Base-by-base conservation (phyloP, 2,113 vertebrate genomes). In the Phaethornis superciliosus region DNA sequence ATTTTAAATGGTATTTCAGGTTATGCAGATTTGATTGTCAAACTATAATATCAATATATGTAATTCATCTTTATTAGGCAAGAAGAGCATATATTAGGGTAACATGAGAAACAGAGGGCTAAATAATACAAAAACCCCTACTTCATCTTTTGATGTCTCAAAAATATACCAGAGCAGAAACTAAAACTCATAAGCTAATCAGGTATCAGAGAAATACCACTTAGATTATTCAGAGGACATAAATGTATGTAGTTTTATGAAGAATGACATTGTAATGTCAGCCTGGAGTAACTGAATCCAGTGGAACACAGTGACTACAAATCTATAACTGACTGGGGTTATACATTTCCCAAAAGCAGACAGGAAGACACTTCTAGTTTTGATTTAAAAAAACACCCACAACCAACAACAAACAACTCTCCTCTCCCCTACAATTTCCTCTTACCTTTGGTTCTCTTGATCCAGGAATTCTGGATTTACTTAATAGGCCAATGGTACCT, bases 371-470 rank as follows among this genome's bases (percentile, higher is more conserved):
- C 4, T 51, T 58, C 3, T 56, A 3, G 2, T 49, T 76, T 51
- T 32, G 18, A 21, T 71, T n/a, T n/a, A 28, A 81, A 40, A 42
- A 71, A 54, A 7, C 19, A 19, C 26, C 11, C 42, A 60, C 22
- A 20, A 4, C 4, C n/a, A 60, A 30, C 8, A 64, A n/a, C 7
- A 88, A 78, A 54, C 20, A n/a, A 10, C 9, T 49, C 2, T 75
- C 8, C 27, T 3, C 7, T 63, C 10, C 26, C 14, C 4, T 4
- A 11, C 30, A 85, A 28, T 3, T 69, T 20, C 6, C 18, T 75
- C 96, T 83, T 97, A 99, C 99, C 94, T 97, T 98, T 74, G 97
- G 94, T 16, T 92, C 91, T 64, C 62, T 95, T 44, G 98, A 93
- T 88, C 90, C 64, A 0, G 63, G 44, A 84, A 88, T 69, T 92